Percentiles rank a stretch among this genome's conserved stretches.
These are phyloP conservation scores for Orchesella cincta DNA, from an alignment of 1,140 invertebrate genomes.

Conservation along the genomic window DNA sequence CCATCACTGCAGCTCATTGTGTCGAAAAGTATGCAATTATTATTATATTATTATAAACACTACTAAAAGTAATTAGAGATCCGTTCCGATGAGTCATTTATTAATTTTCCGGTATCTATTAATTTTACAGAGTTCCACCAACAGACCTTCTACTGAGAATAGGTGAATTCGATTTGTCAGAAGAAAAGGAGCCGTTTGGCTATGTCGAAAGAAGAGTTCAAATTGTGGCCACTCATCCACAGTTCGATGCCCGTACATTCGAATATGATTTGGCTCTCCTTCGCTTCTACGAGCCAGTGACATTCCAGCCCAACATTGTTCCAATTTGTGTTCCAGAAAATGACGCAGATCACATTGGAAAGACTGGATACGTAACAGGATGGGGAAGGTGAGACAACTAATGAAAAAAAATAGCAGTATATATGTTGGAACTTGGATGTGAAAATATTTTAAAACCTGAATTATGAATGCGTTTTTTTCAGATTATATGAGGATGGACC, in stretches of 20 bases:
- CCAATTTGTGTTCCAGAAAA: conserved; percentile 85
- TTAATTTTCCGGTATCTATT: conserved; percentile 26
- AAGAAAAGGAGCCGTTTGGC: conserved; percentile 81
- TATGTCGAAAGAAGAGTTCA: conserved; percentile 84
- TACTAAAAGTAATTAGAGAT: neutral
- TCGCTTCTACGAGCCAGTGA: conserved; percentile 84
- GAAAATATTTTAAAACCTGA: neutral
- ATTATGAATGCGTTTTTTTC: neutral
- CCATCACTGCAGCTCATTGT: conserved; percentile 94
- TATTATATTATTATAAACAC: neutral
- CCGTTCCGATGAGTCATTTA: neutral
- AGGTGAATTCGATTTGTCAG: conserved; percentile 85
- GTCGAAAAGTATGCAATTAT: conserved; percentile 75
- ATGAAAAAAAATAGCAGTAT: neutral
- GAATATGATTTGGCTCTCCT: conserved; percentile 88
- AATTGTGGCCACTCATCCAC: conserved; percentile 86
- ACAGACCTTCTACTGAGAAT: conserved; percentile 82
- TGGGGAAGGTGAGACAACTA: conserved; percentile 79
- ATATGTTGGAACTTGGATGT: neutral
- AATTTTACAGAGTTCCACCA: conserved; percentile 74
- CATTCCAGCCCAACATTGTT: conserved; percentile 85
- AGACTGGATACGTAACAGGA: conserved; percentile 84
- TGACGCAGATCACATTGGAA: conserved; percentile 81
- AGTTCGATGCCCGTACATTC: conserved; percentile 81
- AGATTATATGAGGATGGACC: conserved; percentile 71